Percentiles rank a stretch among this genome's conserved stretches.
phyloP scores from a whole-genome alignment of 1,140 invertebrate genomes.

The Euglossa dilemma region DNA sequence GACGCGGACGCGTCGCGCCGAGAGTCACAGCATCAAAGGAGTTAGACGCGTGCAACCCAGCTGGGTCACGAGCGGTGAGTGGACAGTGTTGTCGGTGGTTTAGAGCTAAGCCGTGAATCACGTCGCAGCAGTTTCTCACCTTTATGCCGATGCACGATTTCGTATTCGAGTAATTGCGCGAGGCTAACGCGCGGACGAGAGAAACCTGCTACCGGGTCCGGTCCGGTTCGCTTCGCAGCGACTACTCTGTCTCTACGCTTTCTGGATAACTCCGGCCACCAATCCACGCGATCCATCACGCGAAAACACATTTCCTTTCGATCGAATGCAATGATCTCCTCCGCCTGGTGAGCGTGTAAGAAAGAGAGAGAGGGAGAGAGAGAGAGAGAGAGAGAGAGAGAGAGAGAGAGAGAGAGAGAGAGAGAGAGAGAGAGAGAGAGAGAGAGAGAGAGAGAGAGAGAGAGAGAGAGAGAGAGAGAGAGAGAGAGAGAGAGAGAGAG shows the following conservation, averaged over 20 bases:
- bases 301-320: too few species aligned
- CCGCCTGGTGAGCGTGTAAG: too few species aligned
- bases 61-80: neutral
- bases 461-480: too few species aligned
- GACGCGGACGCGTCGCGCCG: neutral
- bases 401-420: too few species aligned
- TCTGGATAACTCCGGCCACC: too few species aligned
- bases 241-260: neutral
- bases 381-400: too few species aligned
- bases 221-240: neutral
- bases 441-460: too few species aligned
- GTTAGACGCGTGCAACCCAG: slow-evolving; percentile 13
- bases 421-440: too few species aligned
- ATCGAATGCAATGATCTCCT: too few species aligned
- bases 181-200: neutral
- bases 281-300: too few species aligned
- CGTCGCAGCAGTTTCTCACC: neutral
- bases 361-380: too few species aligned
- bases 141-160: slow-evolving; percentile 11
- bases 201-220: neutral
- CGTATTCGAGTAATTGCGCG: slow-evolving; percentile 4
- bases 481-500: too few species aligned
- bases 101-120: neutral
- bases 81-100: neutral
- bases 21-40: slow-evolving; percentile 3